Conservation (phyloP, 2,888 invertebrate genomes). For the Rosalia funebris region DNA sequence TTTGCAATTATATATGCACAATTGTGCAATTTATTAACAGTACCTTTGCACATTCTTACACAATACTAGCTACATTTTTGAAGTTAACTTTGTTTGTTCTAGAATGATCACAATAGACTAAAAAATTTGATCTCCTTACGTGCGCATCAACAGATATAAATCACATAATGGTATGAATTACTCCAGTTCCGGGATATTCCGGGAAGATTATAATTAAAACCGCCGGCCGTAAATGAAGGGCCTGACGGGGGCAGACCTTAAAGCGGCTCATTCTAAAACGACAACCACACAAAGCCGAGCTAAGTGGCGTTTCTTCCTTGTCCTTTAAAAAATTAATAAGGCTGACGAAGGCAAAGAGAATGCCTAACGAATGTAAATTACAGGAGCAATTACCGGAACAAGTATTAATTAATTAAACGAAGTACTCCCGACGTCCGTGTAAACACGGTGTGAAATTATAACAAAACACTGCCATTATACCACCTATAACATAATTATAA, state of each 20-base stretch:
- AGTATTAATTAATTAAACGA: slow-evolving; percentile 61
- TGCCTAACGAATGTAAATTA: slow-evolving; percentile 55
- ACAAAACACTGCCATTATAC: slow-evolving; percentile 56
- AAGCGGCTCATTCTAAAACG: slow-evolving; percentile 24
- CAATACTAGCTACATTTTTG: too few species aligned
- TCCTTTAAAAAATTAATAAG: slow-evolving; percentile 52
- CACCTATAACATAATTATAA: slow-evolving; percentile 54
- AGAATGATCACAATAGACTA: too few species aligned
- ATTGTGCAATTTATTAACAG: too few species aligned
- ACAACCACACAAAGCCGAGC: slow-evolving; percentile 34
- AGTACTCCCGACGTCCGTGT: slow-evolving; percentile 48
- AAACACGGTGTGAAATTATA: slow-evolving; percentile 60
- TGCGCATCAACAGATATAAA: too few species aligned
- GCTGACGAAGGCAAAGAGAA: slow-evolving; percentile 48
- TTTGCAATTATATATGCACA: too few species aligned
- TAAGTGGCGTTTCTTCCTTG: slow-evolving; percentile 34
- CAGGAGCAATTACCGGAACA: slow-evolving; percentile 59
- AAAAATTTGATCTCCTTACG: too few species aligned
- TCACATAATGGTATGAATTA: too few species aligned
- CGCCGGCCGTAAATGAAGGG: background rate
- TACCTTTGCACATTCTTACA: too few species aligned
- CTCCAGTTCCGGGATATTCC: too few species aligned
- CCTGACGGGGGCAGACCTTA: background rate
- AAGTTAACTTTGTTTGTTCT: too few species aligned
- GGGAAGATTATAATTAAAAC: background rate